These are phyloP conservation scores for Muricea muricata DNA, from an alignment of 92 coral and sea anemone genomes.

Conservation along the genomic window DNA sequence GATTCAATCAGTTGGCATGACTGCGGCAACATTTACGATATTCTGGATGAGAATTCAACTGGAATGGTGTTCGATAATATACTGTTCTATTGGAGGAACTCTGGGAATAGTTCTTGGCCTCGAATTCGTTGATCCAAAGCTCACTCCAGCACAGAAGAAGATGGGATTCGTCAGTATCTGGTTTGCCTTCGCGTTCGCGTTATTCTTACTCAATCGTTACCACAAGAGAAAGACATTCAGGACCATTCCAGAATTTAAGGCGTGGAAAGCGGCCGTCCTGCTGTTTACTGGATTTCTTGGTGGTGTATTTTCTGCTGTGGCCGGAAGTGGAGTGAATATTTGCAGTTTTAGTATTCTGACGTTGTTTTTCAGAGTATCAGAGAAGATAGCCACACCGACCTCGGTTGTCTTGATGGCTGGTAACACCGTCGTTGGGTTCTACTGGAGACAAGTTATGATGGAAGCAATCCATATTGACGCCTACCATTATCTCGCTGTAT, in stretches of 20 bases:
- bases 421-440: slow-evolving; percentile 81
- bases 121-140: slow-evolving; percentile 81
- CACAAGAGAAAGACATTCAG: slow-evolving; percentile 76
- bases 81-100: slow-evolving; percentile 76
- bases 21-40: slow-evolving; percentile 84
- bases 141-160: slow-evolving; percentile 86
- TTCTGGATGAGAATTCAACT: slow-evolving; percentile 86
- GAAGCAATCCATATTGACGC: slow-evolving; percentile 39
- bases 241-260: slow-evolving; percentile 74
- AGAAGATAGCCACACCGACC: slow-evolving; percentile 88
- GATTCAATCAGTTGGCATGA: slow-evolving; percentile 91
- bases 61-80: slow-evolving; percentile 77
- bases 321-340: slow-evolving; percentile 88
- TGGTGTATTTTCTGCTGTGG: slow-evolving; percentile 78
- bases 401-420: slow-evolving; percentile 93
- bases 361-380: slow-evolving; percentile 82
- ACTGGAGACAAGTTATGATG: slow-evolving; percentile 74
- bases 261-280: slow-evolving; percentile 76
- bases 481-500: slow-evolving; percentile 54
- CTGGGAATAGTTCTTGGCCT: slow-evolving; percentile 78
- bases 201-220: slow-evolving; percentile 82
- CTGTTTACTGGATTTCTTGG: slow-evolving; percentile 68
- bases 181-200: slow-evolving; percentile 88
- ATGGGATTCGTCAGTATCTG: slow-evolving; percentile 90
- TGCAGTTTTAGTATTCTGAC: slow-evolving; percentile 92